Base-by-base conservation (phyloP, 2,113 vertebrate genomes). In the Mesitornis unicolor region DNA sequence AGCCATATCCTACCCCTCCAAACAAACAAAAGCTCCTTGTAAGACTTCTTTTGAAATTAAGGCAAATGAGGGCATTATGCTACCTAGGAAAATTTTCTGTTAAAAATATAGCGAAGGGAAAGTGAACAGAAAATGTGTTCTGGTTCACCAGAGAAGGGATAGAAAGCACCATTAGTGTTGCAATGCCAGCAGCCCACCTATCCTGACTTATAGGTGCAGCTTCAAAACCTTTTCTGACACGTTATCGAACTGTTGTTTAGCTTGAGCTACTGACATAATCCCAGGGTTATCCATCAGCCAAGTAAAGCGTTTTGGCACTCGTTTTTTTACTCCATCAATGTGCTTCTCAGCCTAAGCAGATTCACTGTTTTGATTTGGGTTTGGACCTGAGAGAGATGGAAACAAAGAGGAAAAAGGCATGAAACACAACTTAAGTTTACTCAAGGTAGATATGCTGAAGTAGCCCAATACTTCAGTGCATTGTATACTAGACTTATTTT, bases 11-110 rank as follows among this genome's bases (percentile, higher is more conserved):
- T 88, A 71, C 31, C 16, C 54, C 28, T 85, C 42, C 71, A 82
- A 92, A 96, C 33, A 94, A 95, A 71, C 51, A 93, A 80, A 96
- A 92, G 43, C 22, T 84, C 38, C 53, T 67, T 63, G n/a, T 89
- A 68, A 87, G 53, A 73, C 12, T 6, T 84, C 61, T 78, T 90
- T 95, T 84, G 43, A 83, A 79, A 86, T 78, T 60, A 89, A 73
- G 35, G 43, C 56, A 53, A 83, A 81, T 53, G 12, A 91, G 56
- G 31, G 8, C 18, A 56, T 73, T 93, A n/a, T 79, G 84, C 60
- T 89, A 84, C 61, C 54, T 82, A 76, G 87, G 74, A 85, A 82
- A 76, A 48, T 7, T 15, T 82, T 93, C 12, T 73, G 5, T 79
- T 82, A 70, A 53, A 75, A 93, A 35, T 19, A 47, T n/a, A 76